Evolutionary conservation across 2,888 invertebrate species (phyloP).

Genomic region (Scaptomyza flava): DNA sequence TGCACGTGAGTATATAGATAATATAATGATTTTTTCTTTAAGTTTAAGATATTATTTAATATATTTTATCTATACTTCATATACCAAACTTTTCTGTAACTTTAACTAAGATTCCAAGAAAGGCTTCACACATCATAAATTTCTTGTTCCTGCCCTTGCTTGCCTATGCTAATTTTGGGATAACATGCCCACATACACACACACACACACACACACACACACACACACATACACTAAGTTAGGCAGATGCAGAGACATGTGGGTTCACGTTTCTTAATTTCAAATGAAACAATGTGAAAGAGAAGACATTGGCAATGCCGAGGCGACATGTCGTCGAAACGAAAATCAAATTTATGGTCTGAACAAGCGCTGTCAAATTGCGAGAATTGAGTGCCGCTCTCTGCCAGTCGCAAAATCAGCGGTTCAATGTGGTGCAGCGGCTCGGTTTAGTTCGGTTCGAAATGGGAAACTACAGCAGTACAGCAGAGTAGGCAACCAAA

Average conservation of each 20-base stretch:
- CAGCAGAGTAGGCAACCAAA: constrained; percentile 22
- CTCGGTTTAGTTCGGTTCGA: background rate
- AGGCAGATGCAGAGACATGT: constrained; percentile 2
- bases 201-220: constrained; percentile 1
- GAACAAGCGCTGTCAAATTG: constrained; percentile 77
- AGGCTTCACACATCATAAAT: constrained; percentile 1
- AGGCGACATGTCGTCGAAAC: constrained; percentile 52
- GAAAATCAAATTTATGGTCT: constrained; percentile 77
- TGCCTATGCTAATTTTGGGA: constrained; percentile 44
- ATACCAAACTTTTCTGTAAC: background rate
- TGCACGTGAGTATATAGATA: too few species aligned
- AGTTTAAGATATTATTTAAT: too few species aligned
- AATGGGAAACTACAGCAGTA: background rate
- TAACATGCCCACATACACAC: constrained; percentile 1
- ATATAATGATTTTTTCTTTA: too few species aligned
- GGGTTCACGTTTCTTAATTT: constrained; percentile 68
- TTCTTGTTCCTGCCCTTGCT: constrained; percentile 2
- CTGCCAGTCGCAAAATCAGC: constrained; percentile 10
- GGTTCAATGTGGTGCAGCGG: background rate
- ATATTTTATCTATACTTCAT: too few species aligned
- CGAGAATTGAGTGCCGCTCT: constrained; percentile 75
- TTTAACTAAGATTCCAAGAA: background rate
- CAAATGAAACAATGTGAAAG: constrained; percentile 64
- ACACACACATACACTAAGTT: too few species aligned
- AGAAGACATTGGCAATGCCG: constrained; percentile 50